These are phyloP conservation scores for Rhinatrema bivittatum DNA, from an alignment of 2,797 vertebrate species.

Conservation along the genomic window DNA sequence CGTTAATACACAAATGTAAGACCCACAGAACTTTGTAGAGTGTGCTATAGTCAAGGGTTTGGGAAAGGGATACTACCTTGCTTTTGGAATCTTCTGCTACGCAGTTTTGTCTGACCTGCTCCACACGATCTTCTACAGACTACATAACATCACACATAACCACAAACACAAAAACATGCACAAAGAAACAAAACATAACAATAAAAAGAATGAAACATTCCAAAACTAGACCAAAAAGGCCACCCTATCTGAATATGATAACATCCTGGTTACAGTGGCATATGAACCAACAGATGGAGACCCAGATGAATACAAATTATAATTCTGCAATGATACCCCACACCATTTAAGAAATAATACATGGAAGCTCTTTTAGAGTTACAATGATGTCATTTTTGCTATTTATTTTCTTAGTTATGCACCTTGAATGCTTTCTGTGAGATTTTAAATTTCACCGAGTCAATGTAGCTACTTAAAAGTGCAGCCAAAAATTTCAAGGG, in stretches of 20 bases:
- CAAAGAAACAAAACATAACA: constrained; percentile 69
- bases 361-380: too few species aligned
- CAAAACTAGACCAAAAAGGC: constrained; percentile 43
- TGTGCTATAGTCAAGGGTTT: constrained; percentile 40
- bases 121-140: constrained; percentile 93
- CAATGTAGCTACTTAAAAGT: too few species aligned
- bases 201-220: constrained; percentile 63
- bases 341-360: too few species aligned
- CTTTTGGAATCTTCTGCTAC: constrained; percentile 81
- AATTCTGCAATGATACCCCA: too few species aligned
- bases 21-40: constrained; percentile 40
- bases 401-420: too few species aligned
- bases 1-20: constrained; percentile 25
- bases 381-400: too few species aligned
- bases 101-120: constrained; percentile 85
- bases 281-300: constrained; percentile 33
- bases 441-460: too few species aligned
- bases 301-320: constrained; percentile 9
- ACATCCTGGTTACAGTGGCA: constrained; percentile 32
- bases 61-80: constrained; percentile 84
- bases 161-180: constrained; percentile 87
- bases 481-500: too few species aligned
- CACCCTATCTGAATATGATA: constrained; percentile 40
- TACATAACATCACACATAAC: constrained; percentile 78
- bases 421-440: too few species aligned